Percentiles rank a stretch among this genome's conserved stretches.
Conservation (phyloP, 2,888 invertebrate genomes). For the Sclerodermus sp. region DNA sequence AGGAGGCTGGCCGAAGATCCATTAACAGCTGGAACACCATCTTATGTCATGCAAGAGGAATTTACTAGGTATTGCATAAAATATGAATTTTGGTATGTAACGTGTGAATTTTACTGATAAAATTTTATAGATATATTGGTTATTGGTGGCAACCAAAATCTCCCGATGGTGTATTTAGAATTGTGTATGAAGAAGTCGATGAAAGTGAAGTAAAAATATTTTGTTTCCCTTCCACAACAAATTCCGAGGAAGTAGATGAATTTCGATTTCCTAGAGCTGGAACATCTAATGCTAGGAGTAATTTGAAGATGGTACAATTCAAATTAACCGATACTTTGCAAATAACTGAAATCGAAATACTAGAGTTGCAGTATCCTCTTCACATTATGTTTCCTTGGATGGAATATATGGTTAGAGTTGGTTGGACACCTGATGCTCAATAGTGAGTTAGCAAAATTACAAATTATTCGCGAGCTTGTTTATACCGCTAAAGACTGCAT, state of each 20-base stretch:
- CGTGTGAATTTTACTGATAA: not conserved
- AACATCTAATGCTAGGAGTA: conserved; percentile 86
- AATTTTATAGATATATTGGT: conserved; percentile 71
- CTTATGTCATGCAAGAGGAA: conserved; percentile 98
- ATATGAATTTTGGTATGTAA: not conserved
- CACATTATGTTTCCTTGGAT: conserved; percentile 85
- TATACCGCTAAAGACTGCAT: not conserved
- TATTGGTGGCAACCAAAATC: conserved; percentile 96
- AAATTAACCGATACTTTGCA: conserved; percentile 67
- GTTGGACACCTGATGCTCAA: conserved; percentile 91
- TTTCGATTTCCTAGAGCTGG: conserved; percentile 88
- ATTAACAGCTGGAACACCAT: conserved; percentile 90
- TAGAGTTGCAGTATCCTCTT: conserved; percentile 76
- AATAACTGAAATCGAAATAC: conserved; percentile 74
- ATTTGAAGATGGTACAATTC: conserved; percentile 83
- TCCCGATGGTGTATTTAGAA: conserved; percentile 74
- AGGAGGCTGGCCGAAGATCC: conserved; percentile 78
- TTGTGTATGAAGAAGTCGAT: conserved; percentile 85
- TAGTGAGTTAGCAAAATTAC: conserved; percentile 66
- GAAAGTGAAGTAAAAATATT: conserved; percentile 90
- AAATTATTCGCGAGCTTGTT: not conserved
- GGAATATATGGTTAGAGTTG: conserved; percentile 93
- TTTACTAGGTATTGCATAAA: conserved; percentile 62
- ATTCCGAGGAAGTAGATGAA: conserved; percentile 80
- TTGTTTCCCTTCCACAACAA: conserved; percentile 81